Conservation (phyloP, 2,888 invertebrate genomes). For the Pantelozetes paolii region DNA sequence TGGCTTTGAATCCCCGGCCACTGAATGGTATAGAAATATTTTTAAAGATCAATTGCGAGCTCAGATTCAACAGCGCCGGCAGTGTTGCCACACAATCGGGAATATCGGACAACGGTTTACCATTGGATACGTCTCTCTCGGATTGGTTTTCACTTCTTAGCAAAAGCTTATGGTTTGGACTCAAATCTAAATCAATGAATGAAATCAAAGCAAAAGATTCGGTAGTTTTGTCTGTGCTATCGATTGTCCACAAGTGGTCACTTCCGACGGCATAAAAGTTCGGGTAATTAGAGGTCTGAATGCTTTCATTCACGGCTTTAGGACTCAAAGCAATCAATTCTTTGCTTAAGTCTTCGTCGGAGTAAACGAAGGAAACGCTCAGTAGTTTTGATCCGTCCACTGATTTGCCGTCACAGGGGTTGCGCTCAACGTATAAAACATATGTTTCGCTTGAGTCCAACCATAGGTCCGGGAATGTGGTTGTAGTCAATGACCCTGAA, state of each 20-base stretch:
- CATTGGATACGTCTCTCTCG: background rate
- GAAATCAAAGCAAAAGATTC: background rate
- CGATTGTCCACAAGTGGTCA: background rate
- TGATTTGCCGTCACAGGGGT: background rate
- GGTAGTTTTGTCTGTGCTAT: background rate
- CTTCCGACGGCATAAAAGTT: conserved; percentile 19
- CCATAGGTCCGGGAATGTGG: conserved; percentile 7
- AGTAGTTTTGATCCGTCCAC: background rate
- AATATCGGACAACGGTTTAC: background rate
- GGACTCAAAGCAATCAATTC: background rate
- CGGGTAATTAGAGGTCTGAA: background rate
- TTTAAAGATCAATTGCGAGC: background rate
- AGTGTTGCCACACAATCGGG: background rate
- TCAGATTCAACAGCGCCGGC: background rate
- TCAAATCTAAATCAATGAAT: conserved; percentile 17
- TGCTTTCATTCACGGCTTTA: background rate
- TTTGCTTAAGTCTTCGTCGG: background rate
- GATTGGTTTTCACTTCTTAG: background rate
- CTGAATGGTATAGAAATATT: background rate
- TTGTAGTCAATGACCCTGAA: background rate
- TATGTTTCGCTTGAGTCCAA: background rate
- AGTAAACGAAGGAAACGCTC: background rate
- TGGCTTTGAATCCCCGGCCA: conserved; percentile 12
- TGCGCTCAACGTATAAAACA: background rate
- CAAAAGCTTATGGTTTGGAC: background rate